A percentile compares a stretch with the other conserved stretches of the same genome.
phyloP scores from a whole-genome alignment of 2,797 vertebrate genomes.

The Myripristis jacobus region DNA sequence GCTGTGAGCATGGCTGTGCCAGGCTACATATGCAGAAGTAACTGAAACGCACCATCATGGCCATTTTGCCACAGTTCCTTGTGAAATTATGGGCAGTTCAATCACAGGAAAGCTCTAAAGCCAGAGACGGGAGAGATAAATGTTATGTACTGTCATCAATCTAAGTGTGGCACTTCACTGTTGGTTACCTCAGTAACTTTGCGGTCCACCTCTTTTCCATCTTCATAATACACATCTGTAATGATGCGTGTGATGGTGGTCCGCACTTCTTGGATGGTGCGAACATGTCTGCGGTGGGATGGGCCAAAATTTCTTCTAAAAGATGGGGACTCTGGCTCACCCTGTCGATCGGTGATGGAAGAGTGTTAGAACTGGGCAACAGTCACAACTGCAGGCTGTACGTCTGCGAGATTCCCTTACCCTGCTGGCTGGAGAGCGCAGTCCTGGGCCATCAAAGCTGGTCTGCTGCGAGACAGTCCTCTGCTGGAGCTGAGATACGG shows the following conservation, averaged over 20 bases:
- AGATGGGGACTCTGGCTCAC: slow-evolving; percentile 76
- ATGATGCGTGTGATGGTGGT: slow-evolving; percentile 93
- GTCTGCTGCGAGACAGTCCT: slow-evolving; percentile 79
- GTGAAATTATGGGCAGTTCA: too few relatives aligned
- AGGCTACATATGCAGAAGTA: too few relatives aligned
- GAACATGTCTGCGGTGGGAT: slow-evolving; percentile 86
- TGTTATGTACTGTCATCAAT: too few relatives aligned
- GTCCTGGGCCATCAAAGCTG: slow-evolving; percentile 73
- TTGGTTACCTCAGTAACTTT: slow-evolving; percentile 89
- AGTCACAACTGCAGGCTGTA: too few relatives aligned
- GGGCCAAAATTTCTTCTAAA: slow-evolving; percentile 62
- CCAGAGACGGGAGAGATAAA: too few relatives aligned
- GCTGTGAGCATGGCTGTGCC: too few relatives aligned
- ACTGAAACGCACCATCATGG: too few relatives aligned
- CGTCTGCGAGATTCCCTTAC: slow-evolving; percentile 46
- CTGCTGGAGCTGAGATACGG: slow-evolving; percentile 62
- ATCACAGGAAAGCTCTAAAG: too few relatives aligned
- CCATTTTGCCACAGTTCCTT: too few relatives aligned
- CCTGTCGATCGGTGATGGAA: slow-evolving; percentile 52
- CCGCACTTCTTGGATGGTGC: slow-evolving; percentile 94
- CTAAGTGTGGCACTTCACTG: neutral
- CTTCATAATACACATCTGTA: slow-evolving; percentile 94
- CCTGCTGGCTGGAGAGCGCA: slow-evolving; percentile 69
- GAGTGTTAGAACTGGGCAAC: neutral
- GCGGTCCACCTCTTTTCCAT: slow-evolving; percentile 93